Base-by-base conservation (phyloP, 2,888 invertebrate genomes). In the Hydraecia micacea region DNA sequence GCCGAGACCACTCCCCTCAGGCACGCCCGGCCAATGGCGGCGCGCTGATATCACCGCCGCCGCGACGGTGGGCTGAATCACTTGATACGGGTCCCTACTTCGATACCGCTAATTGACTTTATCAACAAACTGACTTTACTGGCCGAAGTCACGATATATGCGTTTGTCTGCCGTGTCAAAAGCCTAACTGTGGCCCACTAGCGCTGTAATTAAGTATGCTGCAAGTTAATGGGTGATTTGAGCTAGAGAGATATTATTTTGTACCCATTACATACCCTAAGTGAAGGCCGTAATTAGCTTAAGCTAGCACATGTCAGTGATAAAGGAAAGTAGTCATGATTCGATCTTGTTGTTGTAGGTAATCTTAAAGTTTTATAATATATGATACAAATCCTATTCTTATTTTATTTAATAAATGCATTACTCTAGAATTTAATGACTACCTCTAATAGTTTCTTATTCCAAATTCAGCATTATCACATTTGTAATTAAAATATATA, bases 121-220 rank as follows among this genome's bases (percentile, higher is more conserved):
- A 97, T 97, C 97, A 97, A 96, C 97, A 97, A 96, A 96, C 96
- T 92, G 95, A 96, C 95, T 96, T 97, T 96, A 97, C 96, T 95
- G 96, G 95, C 94, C 92, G 91, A 91, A 96, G 96, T 96, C 96
- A 97, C 97, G 97, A 97, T 95, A 96, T 95, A 96, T 94, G 95
- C 94, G 96, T 96, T 95, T 95, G 95, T 96, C 95, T 94, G 95
- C 91, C 93, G 94, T 93, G 96, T 96, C 96, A 96, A 96, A 96
- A 96, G 95, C 95, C 95, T 96, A 95, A 95, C 96, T 94, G 94
- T 93, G 94, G 93, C 93, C 93, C 94, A 95, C 94, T 94, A 93
- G 93, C 92, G 91, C 90, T 92, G 93, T 95, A 95, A 96, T 96
- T 96, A 96, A 95, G 94, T 94, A 94, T 92, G 92, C 92, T 92